Evolutionary conservation across 2,113 vertebrate genomes (phyloP).

Genomic region (Oreochromis aureus): DNA sequence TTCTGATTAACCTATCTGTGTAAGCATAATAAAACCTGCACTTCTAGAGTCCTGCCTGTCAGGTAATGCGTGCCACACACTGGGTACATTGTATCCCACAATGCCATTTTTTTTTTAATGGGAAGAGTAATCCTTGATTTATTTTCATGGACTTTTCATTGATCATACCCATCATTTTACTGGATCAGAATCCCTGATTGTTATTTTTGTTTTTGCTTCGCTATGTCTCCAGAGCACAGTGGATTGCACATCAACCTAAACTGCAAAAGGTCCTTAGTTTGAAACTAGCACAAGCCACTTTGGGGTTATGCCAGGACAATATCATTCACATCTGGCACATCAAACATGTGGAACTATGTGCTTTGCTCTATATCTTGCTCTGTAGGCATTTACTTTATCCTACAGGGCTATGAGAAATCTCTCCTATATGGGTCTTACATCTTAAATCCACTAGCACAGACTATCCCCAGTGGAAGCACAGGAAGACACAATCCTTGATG

Average conservation of each 20-base stretch:
- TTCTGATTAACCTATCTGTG: background rate
- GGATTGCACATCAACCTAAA: background rate
- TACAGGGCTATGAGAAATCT: background rate
- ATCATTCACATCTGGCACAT: background rate
- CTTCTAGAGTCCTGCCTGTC: background rate
- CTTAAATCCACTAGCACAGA: background rate
- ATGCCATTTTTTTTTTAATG: fast-evolving
- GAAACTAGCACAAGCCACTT: background rate
- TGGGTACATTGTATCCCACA: background rate
- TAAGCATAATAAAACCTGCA: background rate
- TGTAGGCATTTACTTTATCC: background rate
- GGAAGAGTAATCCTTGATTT: background rate
- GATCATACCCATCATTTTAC: background rate
- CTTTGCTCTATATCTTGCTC: background rate
- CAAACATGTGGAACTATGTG: background rate
- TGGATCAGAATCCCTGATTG: background rate
- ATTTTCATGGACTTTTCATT: background rate
- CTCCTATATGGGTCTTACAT: background rate
- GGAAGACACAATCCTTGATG: background rate
- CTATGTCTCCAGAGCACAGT: background rate
- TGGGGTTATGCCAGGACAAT: background rate
- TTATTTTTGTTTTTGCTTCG: background rate
- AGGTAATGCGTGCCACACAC: background rate
- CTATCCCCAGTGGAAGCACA: background rate
- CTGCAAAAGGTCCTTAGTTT: background rate